Conservation (phyloP, 2,888 invertebrate species). For the Oithona nana region DNA sequence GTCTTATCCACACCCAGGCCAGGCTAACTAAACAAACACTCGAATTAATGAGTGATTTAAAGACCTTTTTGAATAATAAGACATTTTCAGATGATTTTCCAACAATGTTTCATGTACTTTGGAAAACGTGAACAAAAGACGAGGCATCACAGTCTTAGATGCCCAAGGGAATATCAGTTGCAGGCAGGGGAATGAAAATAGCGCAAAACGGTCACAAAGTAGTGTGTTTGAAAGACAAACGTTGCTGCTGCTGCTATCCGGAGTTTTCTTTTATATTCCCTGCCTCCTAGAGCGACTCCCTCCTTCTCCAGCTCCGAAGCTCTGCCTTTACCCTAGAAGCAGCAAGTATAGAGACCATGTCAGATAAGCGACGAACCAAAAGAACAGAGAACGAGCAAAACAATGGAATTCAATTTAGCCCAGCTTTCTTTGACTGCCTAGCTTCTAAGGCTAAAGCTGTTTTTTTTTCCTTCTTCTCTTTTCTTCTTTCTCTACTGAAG, state of each 20-base stretch:
- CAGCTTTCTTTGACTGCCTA: background rate
- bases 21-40: too few relatives aligned
- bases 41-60: too few relatives aligned
- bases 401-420: slow-evolving; percentile 10
- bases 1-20: too few relatives aligned
- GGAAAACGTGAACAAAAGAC: too few relatives aligned
- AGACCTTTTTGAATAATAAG: too few relatives aligned
- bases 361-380: background rate
- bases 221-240: background rate
- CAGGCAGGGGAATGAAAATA: background rate
- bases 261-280: background rate
- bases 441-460: background rate
- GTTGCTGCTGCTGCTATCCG: background rate
- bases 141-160: too few relatives aligned
- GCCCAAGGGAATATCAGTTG: background rate
- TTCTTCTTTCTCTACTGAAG: background rate
- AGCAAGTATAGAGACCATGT: too few relatives aligned
- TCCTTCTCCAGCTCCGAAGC: too few relatives aligned
- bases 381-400: slow-evolving; percentile 1
- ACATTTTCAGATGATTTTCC: too few relatives aligned
- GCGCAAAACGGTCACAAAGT: background rate
- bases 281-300: background rate
- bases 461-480: background rate
- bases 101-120: too few relatives aligned
- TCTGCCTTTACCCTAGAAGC: too few relatives aligned